Evolutionary conservation across 1,140 invertebrate genomes (phyloP), one percentile per base, ranked within the genome.

Genomic region (Cryptotermes secundus): DNA sequence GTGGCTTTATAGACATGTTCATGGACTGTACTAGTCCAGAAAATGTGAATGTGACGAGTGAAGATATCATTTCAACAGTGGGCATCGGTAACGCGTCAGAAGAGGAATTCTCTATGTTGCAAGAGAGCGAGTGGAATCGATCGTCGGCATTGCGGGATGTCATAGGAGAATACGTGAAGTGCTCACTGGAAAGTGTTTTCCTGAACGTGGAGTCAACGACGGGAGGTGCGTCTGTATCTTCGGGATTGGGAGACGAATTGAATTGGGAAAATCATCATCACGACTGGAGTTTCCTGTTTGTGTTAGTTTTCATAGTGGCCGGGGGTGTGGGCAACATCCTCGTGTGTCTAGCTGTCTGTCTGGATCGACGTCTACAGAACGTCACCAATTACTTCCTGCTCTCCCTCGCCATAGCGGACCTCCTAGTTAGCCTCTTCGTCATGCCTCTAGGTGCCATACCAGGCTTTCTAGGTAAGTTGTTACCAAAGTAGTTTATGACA

Each of bases 361-460:
- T 96, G 82, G 96, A 98, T 90, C 93, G 94, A 83, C 92, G 94
- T 86, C 92, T 99, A 86, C 95, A 98, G 88, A 98, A 97, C 87
- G 95, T 98, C 35, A 99, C 97, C 80, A 99, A 99, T 90, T 97
- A 98, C 89, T 98, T 99, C 89, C 93, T 99, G 83, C 91, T 98
- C 83, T 98, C 97, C 53, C 90, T 99, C 88, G 97, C 98, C 22
- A 94, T 98, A 79, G 97, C 97, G 45, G 98, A 99, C 91, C 92
- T 99, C 34, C 91, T 99, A 79, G 97, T 99, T 87, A 96, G 95
- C 87, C 89, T 97, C 79, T 95, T 97, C 88, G 96, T 97, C 14
- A 98, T 98, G 96, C 96, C 96, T 10, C 92, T 97, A 88, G 96
- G 95, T 79, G 96, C 96, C 19, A 94, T 97, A 86, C 95, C 95